phyloP scores from a whole-genome alignment of 2,113 vertebrate genomes.

The Todiramphus chloris region DNA sequence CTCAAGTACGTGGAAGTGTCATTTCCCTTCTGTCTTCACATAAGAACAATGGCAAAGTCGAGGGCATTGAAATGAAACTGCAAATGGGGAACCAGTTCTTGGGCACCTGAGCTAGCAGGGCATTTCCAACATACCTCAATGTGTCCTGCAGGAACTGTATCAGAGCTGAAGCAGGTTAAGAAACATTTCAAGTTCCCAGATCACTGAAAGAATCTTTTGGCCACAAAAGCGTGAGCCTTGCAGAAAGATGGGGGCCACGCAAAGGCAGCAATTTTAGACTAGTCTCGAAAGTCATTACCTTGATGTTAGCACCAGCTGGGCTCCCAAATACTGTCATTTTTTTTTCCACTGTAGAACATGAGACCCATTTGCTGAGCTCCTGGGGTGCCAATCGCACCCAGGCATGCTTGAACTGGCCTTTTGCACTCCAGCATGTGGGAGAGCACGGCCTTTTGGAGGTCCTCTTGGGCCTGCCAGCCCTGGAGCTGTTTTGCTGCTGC shows the following conservation, averaged over 20 bases:
- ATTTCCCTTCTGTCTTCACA: neutral
- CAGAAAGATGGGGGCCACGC: neutral
- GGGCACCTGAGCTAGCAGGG: neutral
- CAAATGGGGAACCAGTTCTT: neutral
- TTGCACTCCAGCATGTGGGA: slow-evolving; percentile 1
- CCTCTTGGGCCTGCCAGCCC: slow-evolving; percentile 33
- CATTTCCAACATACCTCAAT: neutral
- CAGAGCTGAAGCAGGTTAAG: neutral
- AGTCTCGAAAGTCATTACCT: neutral
- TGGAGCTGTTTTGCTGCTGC: slow-evolving; percentile 45
- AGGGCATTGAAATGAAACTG: neutral
- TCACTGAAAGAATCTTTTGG: neutral
- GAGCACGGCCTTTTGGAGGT: neutral
- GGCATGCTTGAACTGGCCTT: slow-evolving; percentile 59
- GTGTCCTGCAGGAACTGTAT: neutral
- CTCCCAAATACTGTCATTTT: neutral
- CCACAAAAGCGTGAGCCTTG: neutral
- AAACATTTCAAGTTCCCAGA: neutral
- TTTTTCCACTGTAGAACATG: neutral
- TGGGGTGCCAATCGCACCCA: slow-evolving; percentile 24
- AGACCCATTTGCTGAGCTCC: slow-evolving; percentile 19
- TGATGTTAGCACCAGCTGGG: neutral
- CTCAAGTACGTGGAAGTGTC: neutral
- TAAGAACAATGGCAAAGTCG: neutral
- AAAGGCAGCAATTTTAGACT: neutral